Conservation (phyloP, 2,888 invertebrate species). For the Coleophora flavipennella region DNA sequence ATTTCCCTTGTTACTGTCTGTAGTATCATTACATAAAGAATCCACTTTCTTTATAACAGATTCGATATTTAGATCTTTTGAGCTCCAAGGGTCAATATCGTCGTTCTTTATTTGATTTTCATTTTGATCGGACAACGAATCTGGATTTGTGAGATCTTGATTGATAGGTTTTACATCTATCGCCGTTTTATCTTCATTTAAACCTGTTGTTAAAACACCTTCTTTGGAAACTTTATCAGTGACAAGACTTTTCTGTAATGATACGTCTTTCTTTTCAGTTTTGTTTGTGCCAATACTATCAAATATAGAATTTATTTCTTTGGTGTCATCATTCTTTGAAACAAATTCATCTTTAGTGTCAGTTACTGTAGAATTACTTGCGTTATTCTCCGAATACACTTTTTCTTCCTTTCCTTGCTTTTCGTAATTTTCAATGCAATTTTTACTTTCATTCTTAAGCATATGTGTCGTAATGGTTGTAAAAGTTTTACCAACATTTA, state of each 20-base stretch:
- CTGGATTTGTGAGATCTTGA: neutral
- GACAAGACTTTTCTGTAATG: neutral
- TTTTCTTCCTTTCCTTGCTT: constrained; percentile 13
- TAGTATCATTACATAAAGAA: constrained; percentile 71
- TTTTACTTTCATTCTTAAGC: constrained; percentile 24
- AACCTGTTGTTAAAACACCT: neutral
- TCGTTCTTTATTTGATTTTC: constrained; percentile 63
- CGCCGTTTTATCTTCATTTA: neutral
- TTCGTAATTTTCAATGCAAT: constrained; percentile 17
- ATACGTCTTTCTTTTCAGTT: neutral
- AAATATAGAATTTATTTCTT: neutral
- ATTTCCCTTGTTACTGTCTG: constrained; percentile 27
- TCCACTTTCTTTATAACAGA: constrained; percentile 87
- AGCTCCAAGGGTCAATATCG: constrained; percentile 84
- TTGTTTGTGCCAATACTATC: neutral
- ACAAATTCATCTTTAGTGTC: constrained; percentile 10
- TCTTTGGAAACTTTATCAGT: constrained; percentile 3
- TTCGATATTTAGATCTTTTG: constrained; percentile 84
- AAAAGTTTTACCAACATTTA: constrained; percentile 50
- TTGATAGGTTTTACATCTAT: too few relatives aligned
- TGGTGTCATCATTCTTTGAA: neutral
- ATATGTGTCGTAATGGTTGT: constrained; percentile 30
- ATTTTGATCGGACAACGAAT: constrained; percentile 11
- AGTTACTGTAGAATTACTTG: constrained; percentile 7
- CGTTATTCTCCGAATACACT: constrained; percentile 4